Base-by-base conservation (phyloP, 2,113 vertebrate species). In the Heterochromis multidens region DNA sequence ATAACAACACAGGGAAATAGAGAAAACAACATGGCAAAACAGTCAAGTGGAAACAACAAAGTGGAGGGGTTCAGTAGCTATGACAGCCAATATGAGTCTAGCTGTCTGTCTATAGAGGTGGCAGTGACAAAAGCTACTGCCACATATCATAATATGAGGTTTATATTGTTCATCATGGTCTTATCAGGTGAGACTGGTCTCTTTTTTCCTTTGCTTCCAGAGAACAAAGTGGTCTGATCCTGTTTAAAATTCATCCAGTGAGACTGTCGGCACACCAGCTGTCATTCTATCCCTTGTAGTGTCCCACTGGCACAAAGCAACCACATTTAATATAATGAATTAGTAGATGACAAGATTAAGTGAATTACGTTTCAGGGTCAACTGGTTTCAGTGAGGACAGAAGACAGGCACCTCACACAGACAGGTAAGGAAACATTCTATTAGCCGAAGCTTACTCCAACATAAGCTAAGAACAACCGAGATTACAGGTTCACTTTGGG, bases 341-440 rank as follows among this genome's bases (percentile, higher is more conserved):
- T 49, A 78, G 52, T 65, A 86, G 52, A 87, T 72, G 60, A 89
- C 65, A 79, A 67, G 70, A 87, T 72, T 37, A 74, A 74, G 25
- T 81, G 63, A 31, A 60, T 77, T 56, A 59, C 23, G 80, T 77
- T 43, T 46, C 46, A 49, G 74, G 77, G 83, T 87, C 80, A 81
- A 63, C 80, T 76, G 61, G 46, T 84, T 79, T 88, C 82, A 27
- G 17, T 67, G 35, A 86, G 33, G 76, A 77, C 54, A 33, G 21
- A 43, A 54, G 81, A 65, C 29, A 56, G 43, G 76, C 40, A 11
- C 12, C 49, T 54, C n/a, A 11, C 7, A 57, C 21, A 70, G 58
- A 82, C 84, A 80, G 86, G 58, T 85, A 21, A 33, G 72, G 49
- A 82, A 80, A 12, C 90, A 84, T 81, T 87, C 79, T 79, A n/a